phyloP scores from a whole-genome alignment of 1,140 invertebrate species.

The Drosophila baimaii region DNA sequence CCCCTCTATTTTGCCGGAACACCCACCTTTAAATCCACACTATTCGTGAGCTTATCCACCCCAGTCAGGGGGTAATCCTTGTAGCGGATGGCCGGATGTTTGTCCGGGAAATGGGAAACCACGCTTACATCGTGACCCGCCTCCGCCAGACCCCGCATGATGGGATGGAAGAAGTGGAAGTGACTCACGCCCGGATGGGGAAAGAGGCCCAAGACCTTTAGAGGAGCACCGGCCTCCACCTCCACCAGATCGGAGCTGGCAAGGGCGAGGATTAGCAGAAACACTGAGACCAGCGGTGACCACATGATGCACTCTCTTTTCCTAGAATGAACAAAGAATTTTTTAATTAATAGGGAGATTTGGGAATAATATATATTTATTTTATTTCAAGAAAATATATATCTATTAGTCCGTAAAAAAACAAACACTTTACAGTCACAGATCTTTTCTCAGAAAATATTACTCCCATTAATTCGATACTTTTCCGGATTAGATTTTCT shows the following conservation, averaged over 20 bases:
- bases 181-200: constrained; percentile 90
- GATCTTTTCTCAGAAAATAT: neutral
- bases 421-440: neutral
- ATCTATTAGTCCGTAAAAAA: neutral
- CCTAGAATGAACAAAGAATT: too few species aligned
- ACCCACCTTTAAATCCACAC: constrained; percentile 75
- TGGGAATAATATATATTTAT: neutral
- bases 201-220: constrained; percentile 88
- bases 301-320: constrained; percentile 32
- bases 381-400: neutral
- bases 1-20: neutral
- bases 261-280: constrained; percentile 30
- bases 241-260: neutral
- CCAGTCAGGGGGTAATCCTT: constrained; percentile 85
- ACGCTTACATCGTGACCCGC: constrained; percentile 90
- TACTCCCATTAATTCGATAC: neutral
- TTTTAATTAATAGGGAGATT: neutral
- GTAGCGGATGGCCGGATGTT: constrained; percentile 86
- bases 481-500: too few species aligned
- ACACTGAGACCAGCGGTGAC: constrained; percentile 21
- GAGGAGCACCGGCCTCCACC: constrained; percentile 84
- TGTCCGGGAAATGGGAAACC: constrained; percentile 87
- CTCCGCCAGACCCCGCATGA: constrained; percentile 87
- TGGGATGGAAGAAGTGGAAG: constrained; percentile 88
- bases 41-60: constrained; percentile 71